Conservation (phyloP, 2,888 invertebrate species). For the Drosophila borealis region DNA sequence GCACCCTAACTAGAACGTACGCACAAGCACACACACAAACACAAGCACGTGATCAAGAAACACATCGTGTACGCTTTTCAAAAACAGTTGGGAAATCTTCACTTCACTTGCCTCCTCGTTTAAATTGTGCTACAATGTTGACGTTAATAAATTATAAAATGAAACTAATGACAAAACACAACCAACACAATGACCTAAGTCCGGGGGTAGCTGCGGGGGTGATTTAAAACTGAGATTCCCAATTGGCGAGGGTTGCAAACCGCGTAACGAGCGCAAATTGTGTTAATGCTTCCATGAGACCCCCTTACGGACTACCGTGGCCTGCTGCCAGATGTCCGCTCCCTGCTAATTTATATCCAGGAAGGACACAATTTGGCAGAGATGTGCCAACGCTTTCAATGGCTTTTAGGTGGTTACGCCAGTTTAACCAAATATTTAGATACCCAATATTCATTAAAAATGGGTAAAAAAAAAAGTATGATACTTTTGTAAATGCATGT, state of each 20-base stretch:
- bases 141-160: slow-evolving; percentile 84
- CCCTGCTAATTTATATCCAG: slow-evolving; percentile 27
- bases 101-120: slow-evolving; percentile 47
- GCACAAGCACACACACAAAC: slow-evolving; percentile 12
- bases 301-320: neutral
- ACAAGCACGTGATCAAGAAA: slow-evolving; percentile 54
- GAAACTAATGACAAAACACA: slow-evolving; percentile 83
- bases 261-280: slow-evolving; percentile 82
- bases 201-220: slow-evolving; percentile 27
- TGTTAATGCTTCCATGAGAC: slow-evolving; percentile 31
- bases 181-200: slow-evolving; percentile 30
- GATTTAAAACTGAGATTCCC: slow-evolving; percentile 55
- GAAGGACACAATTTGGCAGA: slow-evolving; percentile 41
- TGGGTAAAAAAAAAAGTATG: no score
- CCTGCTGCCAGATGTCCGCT: neutral
- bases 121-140: slow-evolving; percentile 76
- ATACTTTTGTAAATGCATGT: no score
- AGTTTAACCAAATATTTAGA: slow-evolving; percentile 29
- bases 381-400: slow-evolving; percentile 27
- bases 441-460: neutral
- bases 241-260: slow-evolving; percentile 59
- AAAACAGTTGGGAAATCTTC: slow-evolving; percentile 73
- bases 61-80: slow-evolving; percentile 82
- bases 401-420: slow-evolving; percentile 24
- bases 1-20: slow-evolving; percentile 31